Percentiles rank a stretch among this genome's conserved stretches.
Evolutionary conservation across 2,797 vertebrate genomes (phyloP).

Genomic region (Lacerta agilis): DNA sequence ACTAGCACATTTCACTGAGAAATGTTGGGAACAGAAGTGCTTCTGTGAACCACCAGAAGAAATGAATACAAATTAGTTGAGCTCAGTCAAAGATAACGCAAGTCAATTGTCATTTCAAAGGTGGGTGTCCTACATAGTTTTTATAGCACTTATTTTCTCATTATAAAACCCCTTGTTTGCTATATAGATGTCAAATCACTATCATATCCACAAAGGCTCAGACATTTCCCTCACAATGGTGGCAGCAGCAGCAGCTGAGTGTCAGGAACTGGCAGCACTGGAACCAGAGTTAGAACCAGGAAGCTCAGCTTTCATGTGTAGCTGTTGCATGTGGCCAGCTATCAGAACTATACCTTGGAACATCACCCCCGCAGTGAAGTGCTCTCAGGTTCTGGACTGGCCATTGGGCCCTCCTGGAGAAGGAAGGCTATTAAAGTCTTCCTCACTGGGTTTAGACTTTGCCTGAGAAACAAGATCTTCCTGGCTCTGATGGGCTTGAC

Average conservation of each 20-base stretch:
- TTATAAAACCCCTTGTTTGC: background rate
- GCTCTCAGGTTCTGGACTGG: background rate
- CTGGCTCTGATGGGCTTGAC: background rate
- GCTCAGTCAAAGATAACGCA: background rate
- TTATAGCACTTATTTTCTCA: too few relatives aligned
- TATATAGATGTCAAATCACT: background rate
- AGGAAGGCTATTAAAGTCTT: background rate
- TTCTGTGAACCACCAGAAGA: background rate
- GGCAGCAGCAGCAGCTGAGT: background rate
- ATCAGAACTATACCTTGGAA: background rate
- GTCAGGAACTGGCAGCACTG: background rate
- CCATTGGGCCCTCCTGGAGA: background rate
- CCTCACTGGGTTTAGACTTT: background rate
- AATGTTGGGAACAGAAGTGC: too few relatives aligned
- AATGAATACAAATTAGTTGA: background rate
- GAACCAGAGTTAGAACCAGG: background rate
- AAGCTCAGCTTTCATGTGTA: background rate
- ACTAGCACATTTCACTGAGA: too few relatives aligned
- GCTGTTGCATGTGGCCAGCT: background rate
- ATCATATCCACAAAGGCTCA: background rate
- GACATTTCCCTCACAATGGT: fast-evolving
- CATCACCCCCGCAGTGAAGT: background rate
- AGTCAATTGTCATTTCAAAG: background rate
- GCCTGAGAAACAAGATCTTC: background rate
- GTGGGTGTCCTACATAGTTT: background rate